Percentiles rank a stretch among this genome's conserved stretches.
Conservation (phyloP, 2,113 vertebrate species). For the Acrocephalus arundinaceus region DNA sequence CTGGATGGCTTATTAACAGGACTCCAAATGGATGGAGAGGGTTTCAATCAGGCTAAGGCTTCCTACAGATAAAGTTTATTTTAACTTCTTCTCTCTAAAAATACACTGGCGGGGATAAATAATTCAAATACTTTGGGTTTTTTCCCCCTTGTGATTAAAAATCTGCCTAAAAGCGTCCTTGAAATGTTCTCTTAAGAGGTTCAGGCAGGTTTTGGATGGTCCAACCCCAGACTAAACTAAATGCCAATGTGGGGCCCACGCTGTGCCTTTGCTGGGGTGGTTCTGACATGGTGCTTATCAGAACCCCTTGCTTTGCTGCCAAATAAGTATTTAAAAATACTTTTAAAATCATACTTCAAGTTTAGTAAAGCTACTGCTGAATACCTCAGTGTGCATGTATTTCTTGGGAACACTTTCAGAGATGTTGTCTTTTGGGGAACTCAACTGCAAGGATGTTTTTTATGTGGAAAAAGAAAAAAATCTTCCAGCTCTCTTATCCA, state of each 20-base stretch:
- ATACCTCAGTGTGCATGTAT: not conserved
- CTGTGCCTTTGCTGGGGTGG: not conserved
- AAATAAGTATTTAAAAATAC: not conserved
- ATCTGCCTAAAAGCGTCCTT: slow-evolving; percentile 17
- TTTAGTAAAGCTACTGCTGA: not conserved
- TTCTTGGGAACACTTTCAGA: not conserved
- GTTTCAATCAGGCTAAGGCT: slow-evolving; percentile 66
- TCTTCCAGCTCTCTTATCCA: not conserved
- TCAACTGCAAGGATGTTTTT: not conserved
- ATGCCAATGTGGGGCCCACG: not conserved
- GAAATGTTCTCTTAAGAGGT: not conserved
- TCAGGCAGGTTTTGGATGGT: slow-evolving; percentile 1
- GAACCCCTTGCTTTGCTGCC: not conserved
- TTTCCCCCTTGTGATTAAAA: slow-evolving; percentile 14
- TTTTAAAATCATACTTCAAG: not conserved
- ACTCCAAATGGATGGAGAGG: slow-evolving; percentile 37
- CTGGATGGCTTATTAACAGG: slow-evolving; percentile 52
- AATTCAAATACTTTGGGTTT: slow-evolving; percentile 37
- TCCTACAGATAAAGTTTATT: slow-evolving; percentile 74
- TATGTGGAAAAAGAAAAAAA: not conserved
- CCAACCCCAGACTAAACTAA: not conserved
- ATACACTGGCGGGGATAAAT: slow-evolving; percentile 48
- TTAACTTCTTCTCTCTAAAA: slow-evolving; percentile 69
- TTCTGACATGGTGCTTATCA: not conserved
- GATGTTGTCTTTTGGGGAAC: not conserved